A percentile compares a stretch with the other conserved stretches of the same genome.
These are phyloP conservation scores for Pagrus major DNA, from an alignment of 2,113 vertebrate genomes.

Conservation along the genomic window DNA sequence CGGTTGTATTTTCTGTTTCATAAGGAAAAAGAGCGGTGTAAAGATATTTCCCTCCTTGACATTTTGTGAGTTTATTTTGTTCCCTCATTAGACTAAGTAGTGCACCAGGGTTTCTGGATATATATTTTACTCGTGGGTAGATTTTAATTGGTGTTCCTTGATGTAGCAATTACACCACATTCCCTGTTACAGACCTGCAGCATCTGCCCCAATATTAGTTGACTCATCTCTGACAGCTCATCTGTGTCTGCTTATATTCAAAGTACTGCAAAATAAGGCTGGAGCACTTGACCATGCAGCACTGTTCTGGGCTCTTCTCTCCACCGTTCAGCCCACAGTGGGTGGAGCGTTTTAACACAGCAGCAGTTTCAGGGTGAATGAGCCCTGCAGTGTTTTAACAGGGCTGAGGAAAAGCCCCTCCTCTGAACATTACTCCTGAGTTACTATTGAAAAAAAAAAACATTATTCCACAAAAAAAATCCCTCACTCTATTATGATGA, in stretches of 20 bases:
- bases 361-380: constrained; percentile 8
- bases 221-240: no score
- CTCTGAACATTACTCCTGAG: no score
- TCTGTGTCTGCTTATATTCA: background rate
- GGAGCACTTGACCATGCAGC: background rate
- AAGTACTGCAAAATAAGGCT: background rate
- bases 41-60: no score
- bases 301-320: background rate
- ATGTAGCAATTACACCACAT: background rate
- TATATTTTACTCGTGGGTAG: background rate
- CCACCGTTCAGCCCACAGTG: background rate
- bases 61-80: no score
- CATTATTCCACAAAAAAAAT: background rate
- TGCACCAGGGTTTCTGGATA: background rate
- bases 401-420: background rate
- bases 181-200: background rate
- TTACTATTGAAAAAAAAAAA: background rate
- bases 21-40: no score
- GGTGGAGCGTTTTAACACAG: background rate
- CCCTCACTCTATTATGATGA: background rate
- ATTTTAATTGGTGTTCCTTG: background rate
- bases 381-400: background rate
- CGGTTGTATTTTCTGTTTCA: no score
- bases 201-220: background rate
- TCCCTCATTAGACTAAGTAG: no score